Evolutionary conservation across 1,140 invertebrate species (phyloP).

Genomic region (Drosophila sucinea): DNA sequence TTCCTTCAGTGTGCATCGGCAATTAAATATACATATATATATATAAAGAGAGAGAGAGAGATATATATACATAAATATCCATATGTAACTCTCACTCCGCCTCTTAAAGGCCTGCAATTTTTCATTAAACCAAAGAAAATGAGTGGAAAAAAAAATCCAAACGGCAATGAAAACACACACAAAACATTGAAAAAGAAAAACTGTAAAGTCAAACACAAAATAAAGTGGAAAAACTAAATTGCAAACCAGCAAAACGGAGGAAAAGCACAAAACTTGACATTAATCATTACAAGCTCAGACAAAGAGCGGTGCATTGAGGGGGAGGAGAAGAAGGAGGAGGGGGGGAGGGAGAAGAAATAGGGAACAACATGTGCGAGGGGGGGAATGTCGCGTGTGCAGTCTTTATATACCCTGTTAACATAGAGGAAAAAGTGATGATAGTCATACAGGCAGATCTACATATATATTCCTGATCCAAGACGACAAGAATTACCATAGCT

Average conservation of each 20-base stretch:
- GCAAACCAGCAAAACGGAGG: slow-evolving; percentile 48
- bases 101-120: slow-evolving; percentile 58
- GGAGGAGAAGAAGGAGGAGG: background rate
- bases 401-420: slow-evolving; percentile 1
- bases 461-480: slow-evolving; percentile 3
- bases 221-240: slow-evolving; percentile 42
- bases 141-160: slow-evolving; percentile 34
- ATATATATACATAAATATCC: slow-evolving; percentile 6
- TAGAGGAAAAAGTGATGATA: background rate
- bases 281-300: slow-evolving; percentile 74
- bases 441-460: too few species aligned
- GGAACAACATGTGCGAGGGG: background rate
- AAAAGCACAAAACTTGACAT: slow-evolving; percentile 64
- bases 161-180: slow-evolving; percentile 47
- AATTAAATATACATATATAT: slow-evolving; percentile 52
- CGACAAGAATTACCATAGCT: too few species aligned
- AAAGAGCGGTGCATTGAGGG: slow-evolving; percentile 40
- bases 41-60: too few species aligned
- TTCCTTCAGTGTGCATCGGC: slow-evolving; percentile 44
- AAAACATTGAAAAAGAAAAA: slow-evolving; percentile 33
- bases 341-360: background rate
- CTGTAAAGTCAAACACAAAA: slow-evolving; percentile 40
- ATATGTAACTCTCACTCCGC: slow-evolving; percentile 45
- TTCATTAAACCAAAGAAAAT: slow-evolving; percentile 60
- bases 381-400: slow-evolving; percentile 53